Base-by-base conservation (phyloP, 2,888 invertebrate species). In the Agapetus fuscipes region DNA sequence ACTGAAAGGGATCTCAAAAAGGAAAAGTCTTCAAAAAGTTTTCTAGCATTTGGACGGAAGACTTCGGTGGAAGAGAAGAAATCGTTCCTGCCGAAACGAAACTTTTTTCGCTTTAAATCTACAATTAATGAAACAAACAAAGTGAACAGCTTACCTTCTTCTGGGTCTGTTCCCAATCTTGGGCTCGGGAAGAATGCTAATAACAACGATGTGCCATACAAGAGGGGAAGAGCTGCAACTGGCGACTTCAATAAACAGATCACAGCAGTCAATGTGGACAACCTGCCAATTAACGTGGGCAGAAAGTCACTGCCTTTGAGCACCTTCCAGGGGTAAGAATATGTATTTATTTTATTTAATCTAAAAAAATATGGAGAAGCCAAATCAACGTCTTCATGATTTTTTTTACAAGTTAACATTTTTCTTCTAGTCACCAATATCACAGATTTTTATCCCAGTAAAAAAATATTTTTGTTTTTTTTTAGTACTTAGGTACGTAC, bases 111-210 rank as follows among this genome's bases (percentile, higher is more conserved):
- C 7, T 34, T 37, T 26, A 38, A 25, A 27, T 27, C 37, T 25
- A 10, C 25, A 2, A n/a, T 34, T 2, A 29, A 33, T n/a, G 17
- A 6, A 6, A 31, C 12, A 11, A 17, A n/a, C n/a, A n/a, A n/a
- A n/a, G n/a, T n/a, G n/a, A n/a, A 12, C 16, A 31, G 31, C 11
- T n/a, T n/a, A 1, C 10, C 10, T 14, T 2, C 11, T 9, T 34
- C 34, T 15, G 43, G 43, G 20, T 43, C 46, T 10, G 36, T 31
- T 3, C 37, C 46, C 2, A 41, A 46, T 29, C 16, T 44, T 11
- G 30, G 12, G 10, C n/a, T 41, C 4, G 15, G 17, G 11, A 44
- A 41, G 25, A 46, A 25, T 17, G 32, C 39, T 5, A 46, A 46
- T 28, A 43, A 46, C 15, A 46, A 46, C 25, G 41, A 41, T 24